These are phyloP conservation scores for Oryctolagus cuniculus DNA, from an alignment of 2,113 vertebrate species.

Conservation along the genomic window mOryCun1.1 NC_091434.1:83817501-83818000, in stretches of 20 bases:
- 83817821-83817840: conserved; percentile 55
- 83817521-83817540: not conserved
- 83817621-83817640: not conserved
- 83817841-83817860: conserved; percentile 70
- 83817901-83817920: conserved; percentile 32
- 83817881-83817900: conserved; percentile 49
- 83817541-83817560: not conserved
- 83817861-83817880: conserved; percentile 50
- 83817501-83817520: not conserved
- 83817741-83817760: conserved; percentile 68
- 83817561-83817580: no score
- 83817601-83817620: not conserved
- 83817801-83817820: conserved; percentile 74
- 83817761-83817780: conserved; percentile 68
- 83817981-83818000: conserved; percentile 70
- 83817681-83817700: conserved; percentile 66
- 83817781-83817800: conserved; percentile 71
- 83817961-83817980: conserved; percentile 65
- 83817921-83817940: conserved; percentile 58
- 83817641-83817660: conserved; percentile 34
- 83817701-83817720: conserved; percentile 59
- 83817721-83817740: conserved; percentile 66
- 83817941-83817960: conserved; percentile 67
- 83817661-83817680: conserved; percentile 57
- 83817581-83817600: conserved; percentile 12